Evolutionary conservation across 2,888 invertebrate genomes (phyloP), one percentile per base, ranked within the genome.

Genomic region (Anaspis maculata): DNA sequence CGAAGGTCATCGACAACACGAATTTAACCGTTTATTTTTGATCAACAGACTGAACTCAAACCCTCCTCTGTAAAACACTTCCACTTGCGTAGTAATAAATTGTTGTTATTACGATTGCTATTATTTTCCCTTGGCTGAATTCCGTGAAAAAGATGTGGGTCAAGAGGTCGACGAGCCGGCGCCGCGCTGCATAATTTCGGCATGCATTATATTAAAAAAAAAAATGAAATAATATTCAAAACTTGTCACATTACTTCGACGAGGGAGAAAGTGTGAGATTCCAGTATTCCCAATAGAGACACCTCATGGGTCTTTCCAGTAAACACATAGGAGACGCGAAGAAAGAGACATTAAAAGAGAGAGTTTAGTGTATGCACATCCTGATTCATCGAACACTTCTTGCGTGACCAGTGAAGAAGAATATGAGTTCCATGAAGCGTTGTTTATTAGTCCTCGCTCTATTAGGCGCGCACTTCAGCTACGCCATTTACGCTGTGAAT

Each of bases 21-120:
- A 74, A 74, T 60, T 59, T 74, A 49, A 74, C 73, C 26, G 73
- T 74, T 36, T 74, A 74, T 57, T 74, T 74, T 59, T 74, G 63
- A n/a, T n/a, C 61, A 14, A 10, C 11, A 12, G 13, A n/a, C 27
- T 21, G n/a, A n/a, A n/a, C n/a, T n/a, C n/a, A 5, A 4, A 22
- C n/a, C 11, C 10, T 10, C 10, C 10, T 22, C n/a, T n/a, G n/a
- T n/a, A n/a, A n/a, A n/a, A n/a, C n/a, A n/a, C n/a, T n/a, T n/a
- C n/a, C n/a, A 19, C 5, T 19, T 19, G 19, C 9, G 9, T 19
- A 19, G 19, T 19, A 6, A 6, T 19, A 6, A 19, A 5, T 19
- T 19, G 9, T 19, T 19, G 9, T 19, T 19, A 19, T 19, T 19
- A 19, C 19, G n/a, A n/a, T n/a, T n/a, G n/a, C n/a, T n/a, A n/a